Conservation (phyloP, 1,140 invertebrate genomes). For the Bombus sylvicola region DNA sequence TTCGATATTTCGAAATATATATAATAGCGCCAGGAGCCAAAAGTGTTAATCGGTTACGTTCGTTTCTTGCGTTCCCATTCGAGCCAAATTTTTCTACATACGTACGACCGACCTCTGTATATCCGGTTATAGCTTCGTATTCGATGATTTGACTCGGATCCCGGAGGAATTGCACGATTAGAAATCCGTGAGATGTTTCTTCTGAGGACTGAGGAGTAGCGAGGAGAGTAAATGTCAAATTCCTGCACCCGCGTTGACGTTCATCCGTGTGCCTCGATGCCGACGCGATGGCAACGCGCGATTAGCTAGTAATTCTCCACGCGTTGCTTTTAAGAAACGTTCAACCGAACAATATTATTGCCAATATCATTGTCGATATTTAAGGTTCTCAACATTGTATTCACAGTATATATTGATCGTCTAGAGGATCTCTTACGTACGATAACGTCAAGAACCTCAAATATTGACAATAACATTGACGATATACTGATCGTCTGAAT, state of each 20-base stretch:
- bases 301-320: not conserved
- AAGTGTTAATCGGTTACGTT: not conserved
- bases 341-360: too few relatives aligned
- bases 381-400: too few relatives aligned
- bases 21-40: not conserved
- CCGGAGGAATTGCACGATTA: not conserved
- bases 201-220: not conserved
- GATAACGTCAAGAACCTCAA: too few relatives aligned
- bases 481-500: too few relatives aligned
- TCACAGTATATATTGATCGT: too few relatives aligned
- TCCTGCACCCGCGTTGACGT: not conserved
- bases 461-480: too few relatives aligned
- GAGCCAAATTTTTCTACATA: not conserved
- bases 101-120: not conserved
- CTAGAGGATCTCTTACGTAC: too few relatives aligned
- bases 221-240: constrained; percentile 3
- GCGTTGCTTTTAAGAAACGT: not conserved
- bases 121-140: too few relatives aligned
- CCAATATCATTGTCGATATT: too few relatives aligned
- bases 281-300: not conserved
- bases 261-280: not conserved
- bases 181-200: not conserved
- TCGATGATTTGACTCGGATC: too few relatives aligned
- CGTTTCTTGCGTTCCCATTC: not conserved
- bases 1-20: constrained; percentile 43